Evolutionary conservation across 2,888 invertebrate species (phyloP), one percentile per base, ranked within the genome.

Genomic region (Blomia tropicalis): DNA sequence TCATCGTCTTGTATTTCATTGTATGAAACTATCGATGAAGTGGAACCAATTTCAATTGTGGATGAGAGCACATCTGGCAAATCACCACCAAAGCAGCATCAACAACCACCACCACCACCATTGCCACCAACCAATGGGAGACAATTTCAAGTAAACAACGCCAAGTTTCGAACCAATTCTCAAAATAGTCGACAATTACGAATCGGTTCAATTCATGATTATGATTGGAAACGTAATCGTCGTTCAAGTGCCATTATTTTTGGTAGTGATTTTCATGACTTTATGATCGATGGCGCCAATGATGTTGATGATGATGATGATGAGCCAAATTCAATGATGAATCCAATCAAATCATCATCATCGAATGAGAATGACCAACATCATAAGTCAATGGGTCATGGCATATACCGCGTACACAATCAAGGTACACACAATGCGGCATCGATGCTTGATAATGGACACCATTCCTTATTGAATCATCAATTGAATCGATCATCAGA

Each of bases 1-100:
- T n/a, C n/a, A n/a, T 56, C 56, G n/a, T 56, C 54, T 4, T 54
- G 54, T 19, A 23, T 54, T 54, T 54, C 56, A 56, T 30, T 56
- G 3, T 29, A 56, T 36, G 56, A 56, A 36, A 56, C 56, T 11
- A 56, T 56, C 29, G 56, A 47, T 27, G 51, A 47, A 27, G 51
- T 47, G 51, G 51, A 47, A n/a, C 51, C 51, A 22, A 7, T 47
- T 47, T 25, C 23, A 22, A n/a, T 7, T 11, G 51, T 7, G 14
- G 22, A 47, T 47, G 7, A 27, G 2, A 47, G 7, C 25, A 22
- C 14, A 25, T 51, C 14, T 7, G 14, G 25, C 22, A 19, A 51
- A 30, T n/a, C 56, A 31, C 2, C 56, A n/a, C 2, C 47, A 47
- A 47, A 4, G 5, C 7, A 11, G 7, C 4, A 11, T 43, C 5